These are phyloP conservation scores for Montipora sp. DNA, from an alignment of 64 coral and sea anemone genomes.

Conservation along the genomic window DNA sequence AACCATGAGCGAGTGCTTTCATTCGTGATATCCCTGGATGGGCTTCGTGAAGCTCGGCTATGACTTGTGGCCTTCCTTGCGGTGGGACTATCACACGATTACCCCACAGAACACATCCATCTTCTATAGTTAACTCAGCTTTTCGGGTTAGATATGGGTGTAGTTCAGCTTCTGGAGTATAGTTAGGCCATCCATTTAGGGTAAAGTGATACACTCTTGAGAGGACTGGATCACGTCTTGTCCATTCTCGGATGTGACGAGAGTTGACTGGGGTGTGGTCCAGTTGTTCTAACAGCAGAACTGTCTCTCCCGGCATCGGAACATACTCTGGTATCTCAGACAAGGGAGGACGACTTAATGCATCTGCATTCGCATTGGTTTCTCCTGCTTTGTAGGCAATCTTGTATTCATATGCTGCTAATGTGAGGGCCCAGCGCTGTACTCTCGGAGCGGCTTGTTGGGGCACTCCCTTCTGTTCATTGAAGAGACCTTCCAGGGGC, in stretches of 20 bases:
- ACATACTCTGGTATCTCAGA: not conserved
- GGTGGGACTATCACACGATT: not conserved
- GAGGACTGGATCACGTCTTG: slow-evolving; percentile 10
- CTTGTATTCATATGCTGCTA: slow-evolving; percentile 49
- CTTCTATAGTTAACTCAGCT: not conserved
- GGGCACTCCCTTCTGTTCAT: slow-evolving; percentile 35
- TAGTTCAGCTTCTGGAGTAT: not conserved
- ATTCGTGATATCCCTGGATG: not conserved
- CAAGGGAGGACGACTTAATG: slow-evolving; percentile 29
- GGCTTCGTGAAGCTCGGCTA: not conserved
- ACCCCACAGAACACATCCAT: slow-evolving; percentile 1
- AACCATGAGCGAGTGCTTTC: not conserved
- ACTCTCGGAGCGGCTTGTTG: slow-evolving; percentile 27
- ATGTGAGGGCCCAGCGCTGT: slow-evolving; percentile 49
- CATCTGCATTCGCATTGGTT: slow-evolving; percentile 55
- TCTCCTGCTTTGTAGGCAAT: slow-evolving; percentile 31
- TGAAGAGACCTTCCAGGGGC: slow-evolving; percentile 1
- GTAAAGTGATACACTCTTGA: slow-evolving; percentile 6
- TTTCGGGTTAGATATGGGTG: not conserved
- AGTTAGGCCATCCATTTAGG: not conserved
- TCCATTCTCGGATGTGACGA: slow-evolving; percentile 19
- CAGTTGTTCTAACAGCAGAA: slow-evolving; percentile 51
- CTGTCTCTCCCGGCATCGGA: slow-evolving; percentile 25
- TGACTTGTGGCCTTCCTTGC: not conserved
- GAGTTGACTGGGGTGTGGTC: slow-evolving; percentile 1